A percentile compares a stretch with the other conserved stretches of the same genome.
These are phyloP conservation scores for Hucho hucho DNA, from an alignment of 2,113 vertebrate genomes.

Conservation along the genomic window DNA sequence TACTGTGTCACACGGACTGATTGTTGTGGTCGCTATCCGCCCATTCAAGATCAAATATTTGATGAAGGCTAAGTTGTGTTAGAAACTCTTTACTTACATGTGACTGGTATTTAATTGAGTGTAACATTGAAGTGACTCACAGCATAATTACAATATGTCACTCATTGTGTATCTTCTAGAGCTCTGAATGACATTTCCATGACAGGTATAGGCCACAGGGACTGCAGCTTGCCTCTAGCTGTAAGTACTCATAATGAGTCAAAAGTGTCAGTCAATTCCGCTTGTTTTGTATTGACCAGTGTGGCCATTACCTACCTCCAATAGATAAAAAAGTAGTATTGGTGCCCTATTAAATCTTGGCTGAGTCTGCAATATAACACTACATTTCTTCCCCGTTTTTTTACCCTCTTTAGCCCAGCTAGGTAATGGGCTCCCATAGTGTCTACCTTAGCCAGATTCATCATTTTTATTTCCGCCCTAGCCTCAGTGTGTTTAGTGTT, in stretches of 20 bases:
- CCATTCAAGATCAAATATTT: too few relatives aligned
- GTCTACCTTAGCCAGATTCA: too few relatives aligned
- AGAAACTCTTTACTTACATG: background rate
- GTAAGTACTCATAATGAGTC: conserved; percentile 56
- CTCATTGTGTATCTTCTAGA: conserved; percentile 54
- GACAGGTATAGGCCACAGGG: conserved; percentile 54
- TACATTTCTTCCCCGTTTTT: too few relatives aligned
- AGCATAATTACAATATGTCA: too few relatives aligned
- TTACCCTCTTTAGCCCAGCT: too few relatives aligned
- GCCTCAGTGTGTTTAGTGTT: too few relatives aligned
- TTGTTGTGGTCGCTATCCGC: background rate
- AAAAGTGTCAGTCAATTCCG: background rate
- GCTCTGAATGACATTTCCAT: conserved; percentile 62
- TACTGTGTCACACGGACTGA: background rate
- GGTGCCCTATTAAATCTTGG: too few relatives aligned
- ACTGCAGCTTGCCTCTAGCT: conserved; percentile 46
- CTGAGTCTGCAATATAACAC: too few relatives aligned
- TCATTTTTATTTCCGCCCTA: too few relatives aligned
- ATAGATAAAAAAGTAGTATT: too few relatives aligned
- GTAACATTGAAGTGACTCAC: background rate
- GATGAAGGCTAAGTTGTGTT: background rate
- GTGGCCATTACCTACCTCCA: too few relatives aligned
- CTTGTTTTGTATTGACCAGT: background rate
- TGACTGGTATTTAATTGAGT: background rate
- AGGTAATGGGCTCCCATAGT: background rate